A percentile compares a stretch with the other conserved stretches of the same genome.
phyloP scores from a whole-genome alignment of 2,113 vertebrate genomes.

The Istiophorus platypterus region DNA sequence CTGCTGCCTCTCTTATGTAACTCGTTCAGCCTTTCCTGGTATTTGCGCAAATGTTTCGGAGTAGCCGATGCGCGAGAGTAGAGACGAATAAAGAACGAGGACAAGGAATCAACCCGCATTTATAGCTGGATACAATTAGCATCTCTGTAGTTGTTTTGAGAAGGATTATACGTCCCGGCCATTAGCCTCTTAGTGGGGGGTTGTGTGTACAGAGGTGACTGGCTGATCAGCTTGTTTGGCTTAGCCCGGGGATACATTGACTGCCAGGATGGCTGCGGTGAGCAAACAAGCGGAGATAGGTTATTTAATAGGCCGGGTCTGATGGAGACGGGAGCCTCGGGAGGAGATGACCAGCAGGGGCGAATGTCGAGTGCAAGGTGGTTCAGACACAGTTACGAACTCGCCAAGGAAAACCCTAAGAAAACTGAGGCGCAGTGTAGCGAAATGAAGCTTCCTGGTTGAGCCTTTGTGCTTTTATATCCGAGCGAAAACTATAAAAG shows the following conservation, averaged over 20 bases:
- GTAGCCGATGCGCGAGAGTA: slow-evolving; percentile 13
- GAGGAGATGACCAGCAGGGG: slow-evolving; percentile 7
- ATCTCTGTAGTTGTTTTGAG: slow-evolving; percentile 85
- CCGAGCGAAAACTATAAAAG: neutral
- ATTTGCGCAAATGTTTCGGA: slow-evolving; percentile 31
- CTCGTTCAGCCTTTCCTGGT: slow-evolving; percentile 31
- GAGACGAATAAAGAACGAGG: slow-evolving; percentile 75
- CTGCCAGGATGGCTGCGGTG: slow-evolving; percentile 65
- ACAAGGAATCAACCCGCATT: slow-evolving; percentile 81
- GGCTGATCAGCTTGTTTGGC: slow-evolving; percentile 85
- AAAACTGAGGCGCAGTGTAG: neutral
- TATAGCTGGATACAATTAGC: slow-evolving; percentile 86
- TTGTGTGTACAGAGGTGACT: slow-evolving; percentile 79
- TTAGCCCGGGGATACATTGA: slow-evolving; percentile 79
- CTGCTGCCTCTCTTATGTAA: slow-evolving; percentile 35
- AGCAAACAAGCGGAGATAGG: slow-evolving; percentile 72
- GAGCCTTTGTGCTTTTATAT: neutral
- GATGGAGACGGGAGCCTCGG: slow-evolving; percentile 34
- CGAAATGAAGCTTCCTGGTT: neutral
- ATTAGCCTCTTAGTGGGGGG: slow-evolving; percentile 85
- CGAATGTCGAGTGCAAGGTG: neutral
- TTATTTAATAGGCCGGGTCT: slow-evolving; percentile 66
- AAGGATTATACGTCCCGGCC: slow-evolving; percentile 82
- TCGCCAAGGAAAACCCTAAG: neutral
- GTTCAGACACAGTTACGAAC: neutral